Percentiles rank a stretch among this genome's conserved stretches.
These are phyloP conservation scores for Sitodiplosis mosellana DNA, from an alignment of 1,140 invertebrate species.

Conservation along the genomic window DNA sequence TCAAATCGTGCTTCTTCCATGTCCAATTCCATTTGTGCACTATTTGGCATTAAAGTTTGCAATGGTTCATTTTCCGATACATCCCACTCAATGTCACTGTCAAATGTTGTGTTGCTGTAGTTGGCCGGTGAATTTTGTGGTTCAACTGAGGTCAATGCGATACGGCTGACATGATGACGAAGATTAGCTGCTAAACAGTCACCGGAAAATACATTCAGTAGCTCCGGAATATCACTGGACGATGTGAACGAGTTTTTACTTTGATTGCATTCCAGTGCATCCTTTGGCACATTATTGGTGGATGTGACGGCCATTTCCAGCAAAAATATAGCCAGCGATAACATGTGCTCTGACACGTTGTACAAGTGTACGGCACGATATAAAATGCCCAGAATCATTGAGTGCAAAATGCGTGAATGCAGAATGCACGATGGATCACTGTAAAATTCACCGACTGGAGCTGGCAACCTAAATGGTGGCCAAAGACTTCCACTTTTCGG, in stretches of 20 bases:
- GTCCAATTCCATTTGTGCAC: not conserved
- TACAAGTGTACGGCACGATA: conserved; percentile 64
- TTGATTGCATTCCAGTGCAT: conserved; percentile 15
- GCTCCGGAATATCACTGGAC: conserved; percentile 37
- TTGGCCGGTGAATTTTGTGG: conserved; percentile 30
- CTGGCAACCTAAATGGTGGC: conserved; percentile 65
- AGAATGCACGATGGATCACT: conserved; percentile 50
- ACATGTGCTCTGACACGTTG: conserved; percentile 61
- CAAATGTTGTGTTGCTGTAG: conserved; percentile 21
- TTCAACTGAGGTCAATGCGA: conserved; percentile 37
- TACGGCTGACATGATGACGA: conserved; percentile 44
- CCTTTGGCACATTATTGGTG: conserved; percentile 29
- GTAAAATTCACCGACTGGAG: conserved; percentile 41
- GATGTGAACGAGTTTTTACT: conserved; percentile 9
- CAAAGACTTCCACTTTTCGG: conserved; percentile 46
- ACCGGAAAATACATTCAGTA: conserved; percentile 53
- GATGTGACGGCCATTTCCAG: conserved; percentile 64
- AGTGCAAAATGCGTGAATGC: conserved; percentile 65
- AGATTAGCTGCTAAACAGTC: conserved; percentile 66
- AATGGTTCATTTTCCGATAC: conserved; percentile 26
- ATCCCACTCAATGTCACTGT: conserved; percentile 40
- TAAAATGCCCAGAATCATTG: conserved; percentile 63
- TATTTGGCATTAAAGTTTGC: conserved; percentile 15
- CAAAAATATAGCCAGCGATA: conserved; percentile 70
- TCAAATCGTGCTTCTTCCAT: conserved; percentile 13